A percentile compares a stretch with the other conserved stretches of the same genome.
Evolutionary conservation across 2,797 vertebrate species (phyloP).

Genomic region (Astyanax mexicanus): DNA sequence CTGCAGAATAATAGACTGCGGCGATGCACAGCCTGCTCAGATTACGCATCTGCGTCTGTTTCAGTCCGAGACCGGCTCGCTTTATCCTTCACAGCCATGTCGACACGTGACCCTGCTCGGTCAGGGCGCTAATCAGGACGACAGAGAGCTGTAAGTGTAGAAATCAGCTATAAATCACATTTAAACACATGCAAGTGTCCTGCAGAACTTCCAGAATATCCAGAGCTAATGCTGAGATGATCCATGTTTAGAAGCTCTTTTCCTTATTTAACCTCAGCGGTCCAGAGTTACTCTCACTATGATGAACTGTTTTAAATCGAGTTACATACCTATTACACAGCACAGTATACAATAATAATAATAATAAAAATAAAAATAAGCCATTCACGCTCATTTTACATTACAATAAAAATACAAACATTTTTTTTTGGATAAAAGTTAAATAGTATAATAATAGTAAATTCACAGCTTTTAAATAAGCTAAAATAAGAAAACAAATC

Average conservation of each 20-base stretch:
- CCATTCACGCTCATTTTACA: too few species aligned
- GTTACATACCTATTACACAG: not conserved
- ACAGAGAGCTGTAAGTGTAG: not conserved
- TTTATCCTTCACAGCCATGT: conserved; percentile 63
- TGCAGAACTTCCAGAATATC: conserved; percentile 7
- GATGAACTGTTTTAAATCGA: not conserved
- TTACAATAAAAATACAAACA: too few species aligned
- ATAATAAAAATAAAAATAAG: too few species aligned
- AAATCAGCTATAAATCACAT: conserved; percentile 12
- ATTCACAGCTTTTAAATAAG: too few species aligned
- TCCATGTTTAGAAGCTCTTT: not conserved
- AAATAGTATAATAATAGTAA: too few species aligned
- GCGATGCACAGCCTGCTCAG: conserved; percentile 77
- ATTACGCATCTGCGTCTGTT: conserved; percentile 85
- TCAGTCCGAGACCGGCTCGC: conserved; percentile 48
- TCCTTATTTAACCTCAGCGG: not conserved
- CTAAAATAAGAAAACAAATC: too few species aligned
- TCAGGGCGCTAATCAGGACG: conserved; percentile 16
- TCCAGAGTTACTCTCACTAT: not conserved
- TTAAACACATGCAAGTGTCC: conserved; percentile 18
- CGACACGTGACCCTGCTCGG: conserved; percentile 16
- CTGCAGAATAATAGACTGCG: conserved; percentile 43
- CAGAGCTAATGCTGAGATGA: not conserved
- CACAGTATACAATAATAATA: not conserved
- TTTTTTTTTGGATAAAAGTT: too few species aligned